phyloP scores from a whole-genome alignment of 2,113 vertebrate species.

The Scophthalmus maximus region DNA sequence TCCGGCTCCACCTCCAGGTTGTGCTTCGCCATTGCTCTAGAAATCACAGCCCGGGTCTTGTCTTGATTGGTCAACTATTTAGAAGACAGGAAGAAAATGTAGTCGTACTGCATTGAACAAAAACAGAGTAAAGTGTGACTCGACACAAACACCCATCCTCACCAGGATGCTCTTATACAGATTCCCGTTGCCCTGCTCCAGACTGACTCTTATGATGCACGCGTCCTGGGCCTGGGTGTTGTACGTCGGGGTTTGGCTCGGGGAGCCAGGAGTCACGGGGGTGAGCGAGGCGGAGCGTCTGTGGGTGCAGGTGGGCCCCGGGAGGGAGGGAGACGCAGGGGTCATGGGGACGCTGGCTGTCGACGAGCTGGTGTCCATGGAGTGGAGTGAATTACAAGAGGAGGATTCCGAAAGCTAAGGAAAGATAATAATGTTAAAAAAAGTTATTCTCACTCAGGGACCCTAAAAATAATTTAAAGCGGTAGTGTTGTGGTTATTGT shows the following conservation, averaged over 20 bases:
- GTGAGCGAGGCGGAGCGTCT: conserved; percentile 80
- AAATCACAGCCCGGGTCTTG: conserved; percentile 90
- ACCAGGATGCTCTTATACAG: conserved; percentile 98
- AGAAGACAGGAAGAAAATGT: not conserved
- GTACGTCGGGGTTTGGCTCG: conserved; percentile 80
- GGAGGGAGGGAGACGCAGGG: conserved; percentile 69
- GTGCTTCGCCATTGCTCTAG: conserved; percentile 92
- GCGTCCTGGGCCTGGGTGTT: conserved; percentile 90
- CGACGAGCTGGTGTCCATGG: conserved; percentile 86
- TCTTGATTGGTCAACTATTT: conserved; percentile 93
- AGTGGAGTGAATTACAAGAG: conserved; percentile 86
- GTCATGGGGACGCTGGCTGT: conserved; percentile 75
- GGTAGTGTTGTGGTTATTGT: no score
- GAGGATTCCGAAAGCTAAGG: conserved; percentile 87
- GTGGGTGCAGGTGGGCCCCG: conserved; percentile 76
- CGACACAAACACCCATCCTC: conserved; percentile 32
- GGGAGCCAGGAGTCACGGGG: conserved; percentile 72
- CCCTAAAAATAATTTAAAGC: no score
- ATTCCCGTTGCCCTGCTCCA: conserved; percentile 88
- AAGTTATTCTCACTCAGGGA: no score
- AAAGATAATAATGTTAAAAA: no score
- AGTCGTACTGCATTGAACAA: not conserved
- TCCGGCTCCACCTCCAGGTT: conserved; percentile 87
- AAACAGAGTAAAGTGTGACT: not conserved
- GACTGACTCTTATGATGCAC: conserved; percentile 90